A percentile compares a stretch with the other conserved stretches of the same genome.
These are phyloP conservation scores for Watsonalla binaria DNA, from an alignment of 2,888 invertebrate genomes.

Conservation along the genomic window DNA sequence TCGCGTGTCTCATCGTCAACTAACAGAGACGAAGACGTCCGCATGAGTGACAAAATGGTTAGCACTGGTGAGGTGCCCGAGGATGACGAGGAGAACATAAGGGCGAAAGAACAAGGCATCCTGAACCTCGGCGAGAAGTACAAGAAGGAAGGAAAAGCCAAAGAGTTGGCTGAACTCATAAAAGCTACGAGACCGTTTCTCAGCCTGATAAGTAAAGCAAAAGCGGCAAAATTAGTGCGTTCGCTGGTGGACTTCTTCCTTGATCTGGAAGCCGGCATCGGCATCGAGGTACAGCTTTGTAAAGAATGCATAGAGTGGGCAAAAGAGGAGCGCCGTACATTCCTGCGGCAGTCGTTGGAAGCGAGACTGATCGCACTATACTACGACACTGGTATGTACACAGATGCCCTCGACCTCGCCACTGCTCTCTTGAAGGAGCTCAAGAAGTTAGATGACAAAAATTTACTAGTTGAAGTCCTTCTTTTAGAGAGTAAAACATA, in stretches of 20 bases:
- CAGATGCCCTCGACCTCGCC: slow-evolving; percentile 90
- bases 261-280: slow-evolving; percentile 97
- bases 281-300: slow-evolving; percentile 94
- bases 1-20: slow-evolving; percentile 86
- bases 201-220: slow-evolving; percentile 97
- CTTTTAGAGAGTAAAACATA: slow-evolving; percentile 99
- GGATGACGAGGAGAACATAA: slow-evolving; percentile 94
- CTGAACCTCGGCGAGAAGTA: slow-evolving; percentile 94
- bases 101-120: slow-evolving; percentile 95
- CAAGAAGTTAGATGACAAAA: slow-evolving; percentile 99
- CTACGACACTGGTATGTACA: slow-evolving; percentile 93
- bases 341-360: slow-evolving; percentile 96
- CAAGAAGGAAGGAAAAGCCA: slow-evolving; percentile 95
- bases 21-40: slow-evolving; percentile 86
- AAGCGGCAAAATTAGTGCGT: slow-evolving; percentile 98
- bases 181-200: slow-evolving; percentile 97
- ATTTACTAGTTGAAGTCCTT: slow-evolving; percentile 98
- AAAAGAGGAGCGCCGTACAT: slow-evolving; percentile 97
- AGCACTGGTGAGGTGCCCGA: slow-evolving; percentile 86
- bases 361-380: slow-evolving; percentile 96
- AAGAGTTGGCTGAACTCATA: slow-evolving; percentile 94
- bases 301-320: slow-evolving; percentile 99
- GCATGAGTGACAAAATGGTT: slow-evolving; percentile 86
- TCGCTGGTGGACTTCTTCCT: slow-evolving; percentile 98
- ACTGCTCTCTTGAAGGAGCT: slow-evolving; percentile 94